Conservation (phyloP, 2,888 invertebrate genomes). For the Papilio gigon region DNA sequence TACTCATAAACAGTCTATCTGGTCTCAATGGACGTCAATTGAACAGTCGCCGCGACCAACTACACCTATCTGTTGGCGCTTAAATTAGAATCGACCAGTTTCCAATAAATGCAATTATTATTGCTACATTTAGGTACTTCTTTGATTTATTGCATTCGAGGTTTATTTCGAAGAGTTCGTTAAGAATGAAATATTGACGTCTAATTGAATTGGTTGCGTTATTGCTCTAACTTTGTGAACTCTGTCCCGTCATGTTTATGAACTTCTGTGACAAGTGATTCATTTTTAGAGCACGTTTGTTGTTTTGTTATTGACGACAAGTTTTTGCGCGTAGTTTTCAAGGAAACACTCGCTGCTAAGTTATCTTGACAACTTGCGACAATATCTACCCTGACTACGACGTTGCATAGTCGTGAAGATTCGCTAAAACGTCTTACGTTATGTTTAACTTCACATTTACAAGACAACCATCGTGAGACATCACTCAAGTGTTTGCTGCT, state of each 20-base stretch:
- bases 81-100: conserved; percentile 2
- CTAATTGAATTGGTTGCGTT: too few species aligned
- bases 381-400: background rate
- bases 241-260: too few species aligned
- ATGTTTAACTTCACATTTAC: background rate
- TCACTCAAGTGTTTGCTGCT: background rate
- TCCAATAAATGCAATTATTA: background rate
- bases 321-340: too few species aligned
- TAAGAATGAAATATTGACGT: background rate
- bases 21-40: conserved; percentile 22
- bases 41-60: background rate
- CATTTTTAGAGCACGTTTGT: too few species aligned
- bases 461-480: background rate
- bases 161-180: background rate
- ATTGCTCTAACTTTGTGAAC: too few species aligned
- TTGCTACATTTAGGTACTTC: too few species aligned
- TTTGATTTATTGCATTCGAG: background rate
- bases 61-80: background rate
- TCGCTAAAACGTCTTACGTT: background rate
- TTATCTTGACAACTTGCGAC: too few species aligned
- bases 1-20: conserved; percentile 3
- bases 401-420: background rate
- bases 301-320: too few species aligned
- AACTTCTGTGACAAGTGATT: too few species aligned
- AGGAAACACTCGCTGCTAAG: too few species aligned